Conservation (phyloP, 2,888 invertebrate species). For the Andricus quercusramuli region DNA sequence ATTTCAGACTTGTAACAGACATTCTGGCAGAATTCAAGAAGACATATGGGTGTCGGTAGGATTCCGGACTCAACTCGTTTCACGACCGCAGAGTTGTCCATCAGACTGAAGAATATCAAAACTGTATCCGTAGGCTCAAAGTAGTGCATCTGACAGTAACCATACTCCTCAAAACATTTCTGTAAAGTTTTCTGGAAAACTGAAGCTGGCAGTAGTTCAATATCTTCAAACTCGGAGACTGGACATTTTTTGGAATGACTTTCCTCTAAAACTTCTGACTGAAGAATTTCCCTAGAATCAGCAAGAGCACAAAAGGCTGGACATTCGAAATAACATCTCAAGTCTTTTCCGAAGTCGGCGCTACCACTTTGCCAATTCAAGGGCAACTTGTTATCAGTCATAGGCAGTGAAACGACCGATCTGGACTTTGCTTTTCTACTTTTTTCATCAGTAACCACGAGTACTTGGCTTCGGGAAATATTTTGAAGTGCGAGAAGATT, state of each 20-base stretch:
- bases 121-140: constrained; percentile 67
- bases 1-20: constrained; percentile 81
- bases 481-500: constrained; percentile 36
- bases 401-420: not conserved
- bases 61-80: constrained; percentile 51
- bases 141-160: constrained; percentile 59
- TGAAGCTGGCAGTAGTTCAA: constrained; percentile 55
- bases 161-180: constrained; percentile 60
- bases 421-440: not conserved
- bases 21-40: constrained; percentile 81
- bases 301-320: not conserved
- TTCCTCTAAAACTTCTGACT: not conserved
- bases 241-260: not conserved
- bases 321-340: not conserved
- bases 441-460: not conserved
- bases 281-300: not conserved
- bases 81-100: constrained; percentile 38
- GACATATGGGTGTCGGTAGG: constrained; percentile 80
- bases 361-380: not conserved
- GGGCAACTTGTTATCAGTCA: not conserved
- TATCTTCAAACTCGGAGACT: constrained; percentile 59
- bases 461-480: not conserved
- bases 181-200: constrained; percentile 60
- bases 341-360: not conserved
- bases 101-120: constrained; percentile 64